phyloP scores from a whole-genome alignment of 1,140 invertebrate genomes.

The Tetraneura akinire region DNA sequence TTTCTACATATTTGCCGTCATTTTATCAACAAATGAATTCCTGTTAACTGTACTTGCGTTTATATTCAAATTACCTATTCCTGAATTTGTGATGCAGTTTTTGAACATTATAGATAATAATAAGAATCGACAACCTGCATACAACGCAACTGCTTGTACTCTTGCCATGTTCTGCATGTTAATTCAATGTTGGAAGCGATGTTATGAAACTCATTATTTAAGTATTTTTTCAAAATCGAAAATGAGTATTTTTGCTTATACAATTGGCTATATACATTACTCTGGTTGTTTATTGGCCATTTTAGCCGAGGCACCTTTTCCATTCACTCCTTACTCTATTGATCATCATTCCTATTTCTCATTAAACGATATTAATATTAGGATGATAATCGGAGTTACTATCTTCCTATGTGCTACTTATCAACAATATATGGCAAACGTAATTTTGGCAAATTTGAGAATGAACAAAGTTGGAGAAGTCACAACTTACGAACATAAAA shows the following conservation, averaged over 20 bases:
- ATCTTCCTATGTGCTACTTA: slow-evolving; percentile 70
- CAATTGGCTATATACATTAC: slow-evolving; percentile 76
- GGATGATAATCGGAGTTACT: slow-evolving; percentile 57
- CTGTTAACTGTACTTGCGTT: slow-evolving; percentile 61
- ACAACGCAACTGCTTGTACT: slow-evolving; percentile 61
- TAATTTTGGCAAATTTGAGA: slow-evolving; percentile 71
- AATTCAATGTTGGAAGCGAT: slow-evolving; percentile 71
- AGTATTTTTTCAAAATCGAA: slow-evolving; percentile 77
- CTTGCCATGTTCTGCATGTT: slow-evolving; percentile 66
- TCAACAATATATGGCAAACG: slow-evolving; percentile 71
- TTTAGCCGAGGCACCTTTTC: slow-evolving; percentile 70
- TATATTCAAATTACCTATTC: slow-evolving; percentile 59
- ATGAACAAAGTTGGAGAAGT: slow-evolving; percentile 69
- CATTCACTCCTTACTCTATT: slow-evolving; percentile 60
- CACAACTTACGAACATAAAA: slow-evolving; percentile 70
- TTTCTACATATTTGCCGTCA: slow-evolving; percentile 71
- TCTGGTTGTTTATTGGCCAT: slow-evolving; percentile 68
- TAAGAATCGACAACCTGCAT: slow-evolving; percentile 61
- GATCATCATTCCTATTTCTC: slow-evolving; percentile 40
- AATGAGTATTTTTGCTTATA: slow-evolving; percentile 78
- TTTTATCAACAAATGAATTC: slow-evolving; percentile 62
- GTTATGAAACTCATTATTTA: slow-evolving; percentile 76
- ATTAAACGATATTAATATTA: slow-evolving; percentile 41
- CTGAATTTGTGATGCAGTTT: slow-evolving; percentile 60
- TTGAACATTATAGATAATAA: slow-evolving; percentile 63